Evolutionary conservation across 2,888 invertebrate species (phyloP).

Genomic region (Theretra japonica): DNA sequence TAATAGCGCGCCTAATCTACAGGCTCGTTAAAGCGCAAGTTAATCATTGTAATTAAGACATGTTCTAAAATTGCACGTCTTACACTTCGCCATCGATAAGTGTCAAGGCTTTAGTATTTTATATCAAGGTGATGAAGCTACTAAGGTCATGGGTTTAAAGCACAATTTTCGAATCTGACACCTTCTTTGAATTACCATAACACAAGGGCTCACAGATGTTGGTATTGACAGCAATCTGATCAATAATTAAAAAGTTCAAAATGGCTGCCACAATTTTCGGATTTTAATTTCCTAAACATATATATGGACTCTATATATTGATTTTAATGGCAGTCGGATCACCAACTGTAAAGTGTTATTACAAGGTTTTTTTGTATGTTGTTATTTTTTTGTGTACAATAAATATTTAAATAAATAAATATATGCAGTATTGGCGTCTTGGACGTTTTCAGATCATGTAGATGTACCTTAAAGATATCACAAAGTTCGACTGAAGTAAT

Average conservation of each 20-base stretch:
- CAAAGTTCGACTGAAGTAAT: neutral
- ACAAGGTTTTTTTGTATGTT: too few relatives aligned
- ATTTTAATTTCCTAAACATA: too few relatives aligned
- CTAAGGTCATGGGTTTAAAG: neutral
- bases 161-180: neutral
- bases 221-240: too few relatives aligned
- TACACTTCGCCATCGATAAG: neutral
- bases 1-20: neutral
- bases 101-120: neutral
- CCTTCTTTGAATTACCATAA: too few relatives aligned
- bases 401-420: too few relatives aligned
- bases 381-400: too few relatives aligned
- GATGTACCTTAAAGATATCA: neutral
- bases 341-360: too few relatives aligned
- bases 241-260: too few relatives aligned
- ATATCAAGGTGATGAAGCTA: slow-evolving; percentile 2
- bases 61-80: slow-evolving; percentile 16
- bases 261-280: too few relatives aligned
- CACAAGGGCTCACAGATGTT: neutral
- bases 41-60: slow-evolving; percentile 3
- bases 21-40: neutral
- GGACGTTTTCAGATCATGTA: neutral
- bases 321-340: too few relatives aligned
- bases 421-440: neutral
- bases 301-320: too few relatives aligned